Base-by-base conservation (phyloP, 2,888 invertebrate species). In the Thalpophila matura region DNA sequence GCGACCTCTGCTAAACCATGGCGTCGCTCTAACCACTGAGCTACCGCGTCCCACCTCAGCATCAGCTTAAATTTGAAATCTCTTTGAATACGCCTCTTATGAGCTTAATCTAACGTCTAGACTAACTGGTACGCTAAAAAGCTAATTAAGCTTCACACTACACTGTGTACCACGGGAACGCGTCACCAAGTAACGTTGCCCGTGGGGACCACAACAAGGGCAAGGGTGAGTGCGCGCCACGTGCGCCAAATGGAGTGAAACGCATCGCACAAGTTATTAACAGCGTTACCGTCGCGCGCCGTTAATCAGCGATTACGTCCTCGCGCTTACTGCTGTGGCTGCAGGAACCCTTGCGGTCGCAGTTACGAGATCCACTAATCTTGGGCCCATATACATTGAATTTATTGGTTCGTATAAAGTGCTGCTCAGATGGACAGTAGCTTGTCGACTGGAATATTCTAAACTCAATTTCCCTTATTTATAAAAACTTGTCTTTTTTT, bases 241-340 rank as follows among this genome's bases (percentile, higher is more conserved):
- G 40, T 70, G 69, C 27, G 59, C 16, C n/a, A 27, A 50, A 66
- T 70, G 59, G n/a, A 29, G 45, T 58, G 38, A 37, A 51, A 53
- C 71, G 20, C 37, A 33, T 37, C 29, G 31, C 0, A 35, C 7
- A 4, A 6, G 45, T 40, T 49, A 72, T 45, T 29, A 73, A 45
- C 73, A 49, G 26, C 27, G 43, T 47, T 24, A n/a, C n/a, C n/a
- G n/a, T n/a, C n/a, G n/a, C n/a, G n/a, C n/a, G 18, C 31, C 35
- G 71, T 65, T 50, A 40, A 12, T 12, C 20, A 46, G 51, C 24
- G 40, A 65, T 71, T 40, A 53, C 29, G 50, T 14, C 9, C 10
- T 29, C 26, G 20, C 12, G 16, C 16, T 22, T 7, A 42, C 16
- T 20, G 53, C 16, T 7, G 1, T 12, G 18, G 18, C 10, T 20